Evolutionary conservation across 2,113 vertebrate species (phyloP).

Genomic region (Crotalus viridis): DNA sequence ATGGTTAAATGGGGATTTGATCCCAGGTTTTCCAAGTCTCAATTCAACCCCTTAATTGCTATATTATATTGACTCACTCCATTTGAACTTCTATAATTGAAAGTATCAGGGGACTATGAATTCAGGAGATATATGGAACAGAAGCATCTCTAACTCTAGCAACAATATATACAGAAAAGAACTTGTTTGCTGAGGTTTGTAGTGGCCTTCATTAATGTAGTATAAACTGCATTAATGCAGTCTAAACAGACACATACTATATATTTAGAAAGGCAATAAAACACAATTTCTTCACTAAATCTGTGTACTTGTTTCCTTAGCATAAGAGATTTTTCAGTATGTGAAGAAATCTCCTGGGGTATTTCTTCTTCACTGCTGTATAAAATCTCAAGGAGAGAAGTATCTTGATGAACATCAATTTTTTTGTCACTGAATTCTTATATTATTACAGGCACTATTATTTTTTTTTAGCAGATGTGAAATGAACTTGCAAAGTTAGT

Average conservation of each 20-base stretch:
- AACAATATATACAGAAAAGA: not conserved
- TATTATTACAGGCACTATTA: not conserved
- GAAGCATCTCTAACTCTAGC: not conserved
- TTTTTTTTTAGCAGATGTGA: not conserved
- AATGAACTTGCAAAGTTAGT: not conserved
- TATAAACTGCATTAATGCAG: not conserved
- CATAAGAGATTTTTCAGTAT: not conserved
- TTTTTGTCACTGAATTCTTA: not conserved
- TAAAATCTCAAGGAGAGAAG: not conserved
- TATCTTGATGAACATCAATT: not conserved
- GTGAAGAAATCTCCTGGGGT: not conserved
- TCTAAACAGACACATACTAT: not conserved
- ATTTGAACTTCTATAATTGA: not conserved
- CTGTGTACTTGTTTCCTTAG: not conserved
- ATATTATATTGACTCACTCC: not conserved
- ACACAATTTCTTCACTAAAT: not conserved
- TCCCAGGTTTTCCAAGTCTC: not conserved
- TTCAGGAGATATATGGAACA: too few species aligned
- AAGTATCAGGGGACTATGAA: not conserved
- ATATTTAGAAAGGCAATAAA: not conserved
- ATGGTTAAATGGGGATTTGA: not conserved
- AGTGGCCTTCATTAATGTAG: not conserved
- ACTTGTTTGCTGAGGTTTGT: not conserved
- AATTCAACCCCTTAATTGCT: not conserved
- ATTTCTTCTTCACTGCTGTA: not conserved